phyloP scores from a whole-genome alignment of 2,797 vertebrate genomes.

The Muscicapa striata region DNA sequence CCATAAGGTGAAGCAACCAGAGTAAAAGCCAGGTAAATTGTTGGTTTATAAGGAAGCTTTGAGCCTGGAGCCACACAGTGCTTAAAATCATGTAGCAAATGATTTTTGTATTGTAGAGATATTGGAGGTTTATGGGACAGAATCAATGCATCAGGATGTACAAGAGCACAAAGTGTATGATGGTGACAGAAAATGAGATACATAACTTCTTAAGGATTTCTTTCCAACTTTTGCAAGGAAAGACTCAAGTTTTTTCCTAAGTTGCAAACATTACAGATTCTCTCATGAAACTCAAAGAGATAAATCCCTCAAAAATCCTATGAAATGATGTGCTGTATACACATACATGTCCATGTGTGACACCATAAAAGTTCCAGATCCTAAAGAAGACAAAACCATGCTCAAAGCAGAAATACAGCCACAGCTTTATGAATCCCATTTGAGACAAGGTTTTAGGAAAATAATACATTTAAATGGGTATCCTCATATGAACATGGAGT shows the following conservation, averaged over 20 bases:
- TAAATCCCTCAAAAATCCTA: background rate
- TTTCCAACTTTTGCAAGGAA: background rate
- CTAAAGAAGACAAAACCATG: accelerated
- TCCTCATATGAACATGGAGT: background rate
- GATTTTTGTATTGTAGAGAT: background rate
- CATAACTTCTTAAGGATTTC: background rate
- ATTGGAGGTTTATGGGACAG: background rate
- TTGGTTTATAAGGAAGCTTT: background rate
- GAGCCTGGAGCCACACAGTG: background rate
- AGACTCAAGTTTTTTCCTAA: background rate
- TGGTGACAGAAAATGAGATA: background rate
- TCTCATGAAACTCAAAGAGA: background rate
- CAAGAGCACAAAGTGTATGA: background rate
- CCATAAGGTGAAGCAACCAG: background rate
- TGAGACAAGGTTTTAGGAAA: background rate
- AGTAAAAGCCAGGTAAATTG: background rate
- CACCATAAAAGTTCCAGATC: background rate
- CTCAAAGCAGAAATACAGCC: background rate
- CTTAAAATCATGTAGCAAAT: background rate
- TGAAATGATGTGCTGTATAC: background rate
- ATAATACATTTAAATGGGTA: background rate
- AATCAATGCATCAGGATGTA: background rate
- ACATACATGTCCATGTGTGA: background rate
- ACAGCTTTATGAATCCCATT: background rate
- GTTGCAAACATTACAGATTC: background rate